These are phyloP conservation scores for Eulemur rufifrons DNA, from an alignment of 2,113 vertebrate genomes.

Conservation along the genomic window DNA sequence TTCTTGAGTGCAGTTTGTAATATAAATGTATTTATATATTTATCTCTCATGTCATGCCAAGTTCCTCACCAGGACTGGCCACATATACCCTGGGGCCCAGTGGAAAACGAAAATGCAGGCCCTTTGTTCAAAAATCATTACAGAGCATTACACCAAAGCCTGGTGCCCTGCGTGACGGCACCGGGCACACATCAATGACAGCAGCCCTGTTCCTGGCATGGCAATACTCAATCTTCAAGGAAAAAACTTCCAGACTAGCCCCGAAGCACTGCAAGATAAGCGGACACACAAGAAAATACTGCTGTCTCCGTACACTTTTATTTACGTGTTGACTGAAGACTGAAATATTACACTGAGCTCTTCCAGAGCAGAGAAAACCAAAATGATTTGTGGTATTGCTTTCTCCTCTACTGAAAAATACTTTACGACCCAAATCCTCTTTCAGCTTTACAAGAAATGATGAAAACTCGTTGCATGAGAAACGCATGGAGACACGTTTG, in stretches of 20 bases:
- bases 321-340: not conserved
- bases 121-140: not conserved
- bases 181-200: fast-evolving
- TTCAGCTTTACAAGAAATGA: not conserved
- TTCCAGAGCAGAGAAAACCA: not conserved
- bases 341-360: not conserved
- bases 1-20: not conserved
- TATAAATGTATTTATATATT: not conserved
- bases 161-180: too few species aligned
- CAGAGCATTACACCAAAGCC: not conserved
- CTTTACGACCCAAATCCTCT: not conserved
- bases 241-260: not conserved
- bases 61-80: too few species aligned
- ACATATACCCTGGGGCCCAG: fast-evolving
- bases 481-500: fast-evolving
- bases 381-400: not conserved
- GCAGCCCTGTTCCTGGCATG: not conserved
- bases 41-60: fast-evolving
- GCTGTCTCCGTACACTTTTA: not conserved
- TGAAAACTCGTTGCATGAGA: not conserved
- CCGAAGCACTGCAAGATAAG: too few species aligned
- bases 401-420: not conserved
- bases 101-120: not conserved
- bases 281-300: fast-evolving
- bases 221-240: too few species aligned